Evolutionary conservation across 2,113 vertebrate genomes (phyloP).

Genomic region (Phylloscopus trochilus): DNA sequence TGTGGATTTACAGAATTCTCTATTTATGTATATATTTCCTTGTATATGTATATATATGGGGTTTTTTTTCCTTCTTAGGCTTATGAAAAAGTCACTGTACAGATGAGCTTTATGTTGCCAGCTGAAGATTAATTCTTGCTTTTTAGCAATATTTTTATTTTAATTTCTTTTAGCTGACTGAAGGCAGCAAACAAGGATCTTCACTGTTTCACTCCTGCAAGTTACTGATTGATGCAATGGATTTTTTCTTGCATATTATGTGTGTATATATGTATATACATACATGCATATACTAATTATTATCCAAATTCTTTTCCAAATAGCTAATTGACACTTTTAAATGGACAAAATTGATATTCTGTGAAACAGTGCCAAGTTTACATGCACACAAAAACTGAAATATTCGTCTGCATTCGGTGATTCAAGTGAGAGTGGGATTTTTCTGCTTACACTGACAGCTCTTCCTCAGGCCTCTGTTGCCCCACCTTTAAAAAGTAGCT

Average conservation of each 20-base stretch:
- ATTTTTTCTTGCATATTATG: background rate
- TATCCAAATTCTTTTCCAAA: background rate
- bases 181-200: background rate
- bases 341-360: background rate
- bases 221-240: background rate
- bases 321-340: background rate
- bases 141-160: slow-evolving; percentile 18
- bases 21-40: background rate
- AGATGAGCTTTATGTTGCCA: background rate
- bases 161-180: slow-evolving; percentile 9
- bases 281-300: background rate
- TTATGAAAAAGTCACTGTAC: background rate
- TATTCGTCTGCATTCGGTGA: background rate
- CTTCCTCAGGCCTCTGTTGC: background rate
- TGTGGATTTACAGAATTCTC: background rate
- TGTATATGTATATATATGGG: fast-evolving
- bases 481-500: background rate
- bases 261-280: background rate
- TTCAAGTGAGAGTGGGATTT: background rate
- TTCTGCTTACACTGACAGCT: background rate
- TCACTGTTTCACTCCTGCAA: background rate
- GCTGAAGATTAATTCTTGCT: background rate
- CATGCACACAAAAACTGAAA: background rate
- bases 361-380: background rate
- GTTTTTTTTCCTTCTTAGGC: background rate